phyloP scores from a whole-genome alignment of 2,888 invertebrate species.

The Argynnis bischoffii region DNA sequence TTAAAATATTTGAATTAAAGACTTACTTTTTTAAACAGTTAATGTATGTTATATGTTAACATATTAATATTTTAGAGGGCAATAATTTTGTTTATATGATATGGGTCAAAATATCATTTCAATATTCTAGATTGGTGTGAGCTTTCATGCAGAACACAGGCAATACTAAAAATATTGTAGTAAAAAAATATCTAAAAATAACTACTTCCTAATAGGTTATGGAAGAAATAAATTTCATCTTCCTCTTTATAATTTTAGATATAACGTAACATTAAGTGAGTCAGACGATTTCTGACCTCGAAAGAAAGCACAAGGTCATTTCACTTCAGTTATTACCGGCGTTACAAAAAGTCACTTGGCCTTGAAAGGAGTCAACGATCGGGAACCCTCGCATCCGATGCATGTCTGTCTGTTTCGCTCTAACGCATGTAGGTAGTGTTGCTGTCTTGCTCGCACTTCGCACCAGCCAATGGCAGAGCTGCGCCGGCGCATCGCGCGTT shows the following conservation, averaged over 20 bases:
- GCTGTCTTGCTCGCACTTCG: conserved; percentile 57
- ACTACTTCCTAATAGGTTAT: background rate
- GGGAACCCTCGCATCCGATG: conserved; percentile 79
- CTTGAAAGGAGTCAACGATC: conserved; percentile 80
- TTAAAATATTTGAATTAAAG: no score
- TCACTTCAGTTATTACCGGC: conserved; percentile 67
- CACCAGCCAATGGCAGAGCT: conserved; percentile 63
- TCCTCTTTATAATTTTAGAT: conserved; percentile 3
- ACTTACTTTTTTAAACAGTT: no score
- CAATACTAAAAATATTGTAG: background rate
- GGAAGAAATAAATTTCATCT: background rate
- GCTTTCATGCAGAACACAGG: no score
- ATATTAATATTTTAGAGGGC: no score
- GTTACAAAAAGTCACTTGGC: conserved; percentile 70
- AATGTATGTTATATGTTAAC: no score
- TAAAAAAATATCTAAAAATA: background rate
- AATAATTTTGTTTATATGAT: no score
- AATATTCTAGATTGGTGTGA: no score
- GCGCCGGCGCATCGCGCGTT: conserved; percentile 78
- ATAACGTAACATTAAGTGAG: conserved; percentile 21
- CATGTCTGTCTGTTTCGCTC: conserved; percentile 57
- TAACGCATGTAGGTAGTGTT: conserved; percentile 41
- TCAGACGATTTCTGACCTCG: conserved; percentile 55
- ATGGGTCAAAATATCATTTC: no score
- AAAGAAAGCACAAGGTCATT: conserved; percentile 77